A percentile compares a stretch with the other conserved stretches of the same genome.
These are phyloP conservation scores for Syngnathus scovelli DNA, from an alignment of 2,113 vertebrate genomes.

Conservation along the genomic window DNA sequence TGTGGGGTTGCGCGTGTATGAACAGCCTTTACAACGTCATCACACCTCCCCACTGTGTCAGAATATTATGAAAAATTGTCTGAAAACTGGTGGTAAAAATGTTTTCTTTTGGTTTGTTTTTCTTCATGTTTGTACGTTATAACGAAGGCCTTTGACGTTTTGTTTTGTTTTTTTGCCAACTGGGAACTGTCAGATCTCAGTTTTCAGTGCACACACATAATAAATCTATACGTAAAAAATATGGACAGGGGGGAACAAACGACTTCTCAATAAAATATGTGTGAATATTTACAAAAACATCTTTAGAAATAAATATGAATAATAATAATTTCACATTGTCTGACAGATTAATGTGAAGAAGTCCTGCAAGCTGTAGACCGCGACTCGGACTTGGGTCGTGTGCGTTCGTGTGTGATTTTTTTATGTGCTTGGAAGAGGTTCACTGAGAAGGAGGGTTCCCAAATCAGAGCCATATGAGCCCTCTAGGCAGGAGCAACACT, in stretches of 20 bases:
- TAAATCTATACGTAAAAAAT: slow-evolving; percentile 4
- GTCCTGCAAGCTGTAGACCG: slow-evolving; percentile 50
- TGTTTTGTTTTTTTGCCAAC: not conserved
- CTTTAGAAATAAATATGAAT: not conserved
- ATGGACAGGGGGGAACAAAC: not conserved
- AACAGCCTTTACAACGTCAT: slow-evolving; percentile 18
- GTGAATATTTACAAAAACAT: not conserved
- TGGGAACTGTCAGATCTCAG: slow-evolving; percentile 17
- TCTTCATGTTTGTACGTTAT: not conserved
- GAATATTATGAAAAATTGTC: slow-evolving; percentile 18
- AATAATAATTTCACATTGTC: not conserved
- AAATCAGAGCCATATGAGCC: slow-evolving; percentile 69
- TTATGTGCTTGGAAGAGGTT: slow-evolving; percentile 47
- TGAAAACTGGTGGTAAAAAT: not conserved
- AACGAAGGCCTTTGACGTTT: slow-evolving; percentile 1
- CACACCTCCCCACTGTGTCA: slow-evolving; percentile 25
- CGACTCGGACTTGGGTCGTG: slow-evolving; percentile 49
- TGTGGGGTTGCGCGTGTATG: not conserved
- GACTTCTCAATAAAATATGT: slow-evolving; percentile 3
- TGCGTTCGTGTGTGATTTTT: slow-evolving; percentile 22
- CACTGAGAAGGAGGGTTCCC: slow-evolving; percentile 51
- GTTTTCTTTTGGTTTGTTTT: not conserved
- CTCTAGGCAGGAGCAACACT: slow-evolving; percentile 52
- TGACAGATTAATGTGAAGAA: slow-evolving; percentile 22
- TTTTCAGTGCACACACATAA: not conserved